These are phyloP conservation scores for Dascyllus trimaculatus DNA, from an alignment of 2,113 vertebrate genomes.

Conservation along the genomic window DNA sequence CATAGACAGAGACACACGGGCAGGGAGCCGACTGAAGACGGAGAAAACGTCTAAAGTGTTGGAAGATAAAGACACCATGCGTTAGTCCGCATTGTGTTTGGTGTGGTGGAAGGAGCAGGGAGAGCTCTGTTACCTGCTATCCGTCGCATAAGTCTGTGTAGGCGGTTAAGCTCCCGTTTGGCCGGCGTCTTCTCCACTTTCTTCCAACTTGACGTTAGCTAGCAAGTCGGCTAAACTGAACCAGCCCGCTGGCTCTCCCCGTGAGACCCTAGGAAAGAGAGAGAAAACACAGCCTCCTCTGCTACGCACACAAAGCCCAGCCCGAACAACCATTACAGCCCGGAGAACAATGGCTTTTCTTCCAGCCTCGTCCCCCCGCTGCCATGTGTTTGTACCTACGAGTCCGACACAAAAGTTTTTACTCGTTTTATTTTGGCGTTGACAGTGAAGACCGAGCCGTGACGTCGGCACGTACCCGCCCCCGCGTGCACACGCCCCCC, in stretches of 20 bases:
- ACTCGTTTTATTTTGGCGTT: constrained; percentile 78
- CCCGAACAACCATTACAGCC: constrained; percentile 13
- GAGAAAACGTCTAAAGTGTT: too few relatives aligned
- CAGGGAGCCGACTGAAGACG: too few relatives aligned
- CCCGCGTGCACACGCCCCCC: constrained; percentile 67
- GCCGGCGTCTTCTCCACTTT: constrained; percentile 78
- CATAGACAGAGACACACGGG: too few relatives aligned
- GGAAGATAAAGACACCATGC: too few relatives aligned
- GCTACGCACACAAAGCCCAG: constrained; percentile 17
- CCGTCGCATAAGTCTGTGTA: constrained; percentile 80
- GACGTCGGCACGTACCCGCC: constrained; percentile 70
- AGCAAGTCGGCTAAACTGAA: constrained; percentile 71
- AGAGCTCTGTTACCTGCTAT: constrained; percentile 72
- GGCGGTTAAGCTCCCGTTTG: constrained; percentile 60
- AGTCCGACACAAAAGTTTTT: constrained; percentile 53
- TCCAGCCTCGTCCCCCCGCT: not conserved
- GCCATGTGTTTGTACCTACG: constrained; percentile 19
- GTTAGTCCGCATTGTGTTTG: too few relatives aligned
- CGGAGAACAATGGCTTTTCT: not conserved
- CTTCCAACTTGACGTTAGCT: constrained; percentile 77
- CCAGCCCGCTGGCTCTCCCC: constrained; percentile 49
- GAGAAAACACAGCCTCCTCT: constrained; percentile 12
- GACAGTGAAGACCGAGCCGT: constrained; percentile 73
- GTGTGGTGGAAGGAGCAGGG: not conserved
- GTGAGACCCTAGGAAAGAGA: constrained; percentile 34